Conservation (phyloP, 2,113 vertebrate species). For the Actinemys pallida region DNA sequence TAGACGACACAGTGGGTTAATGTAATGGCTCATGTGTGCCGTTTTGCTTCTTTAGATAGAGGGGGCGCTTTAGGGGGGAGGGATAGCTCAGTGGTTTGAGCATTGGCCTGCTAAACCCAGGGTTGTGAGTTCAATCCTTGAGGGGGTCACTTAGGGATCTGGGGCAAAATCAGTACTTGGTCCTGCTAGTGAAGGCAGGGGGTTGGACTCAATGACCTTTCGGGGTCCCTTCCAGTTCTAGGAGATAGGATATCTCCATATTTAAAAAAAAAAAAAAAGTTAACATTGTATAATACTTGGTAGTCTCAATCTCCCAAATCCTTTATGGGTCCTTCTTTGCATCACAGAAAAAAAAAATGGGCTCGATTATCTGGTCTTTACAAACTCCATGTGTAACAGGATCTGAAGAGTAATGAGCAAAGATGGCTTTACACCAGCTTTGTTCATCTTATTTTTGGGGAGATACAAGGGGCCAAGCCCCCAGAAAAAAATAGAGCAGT, state of each 20-base stretch:
- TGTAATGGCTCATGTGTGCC: neutral
- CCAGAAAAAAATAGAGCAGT: neutral
- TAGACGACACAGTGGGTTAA: neutral
- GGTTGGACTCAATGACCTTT: too few species aligned
- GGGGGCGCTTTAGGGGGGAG: too few species aligned
- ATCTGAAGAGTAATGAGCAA: neutral
- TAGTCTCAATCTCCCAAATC: neutral
- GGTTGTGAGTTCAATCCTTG: too few species aligned
- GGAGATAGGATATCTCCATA: too few species aligned
- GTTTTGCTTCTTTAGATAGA: slow-evolving; percentile 12
- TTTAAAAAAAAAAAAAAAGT: neutral
- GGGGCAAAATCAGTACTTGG: too few species aligned
- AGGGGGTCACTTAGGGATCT: too few species aligned
- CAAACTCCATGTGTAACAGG: neutral
- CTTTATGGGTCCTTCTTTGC: neutral
- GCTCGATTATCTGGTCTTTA: neutral
- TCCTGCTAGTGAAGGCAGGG: too few species aligned
- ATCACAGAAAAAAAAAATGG: neutral
- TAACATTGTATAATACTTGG: neutral
- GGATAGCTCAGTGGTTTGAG: too few species aligned
- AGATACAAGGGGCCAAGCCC: neutral
- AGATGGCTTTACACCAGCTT: neutral
- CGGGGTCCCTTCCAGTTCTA: too few species aligned
- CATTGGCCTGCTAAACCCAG: too few species aligned
- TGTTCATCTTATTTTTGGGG: neutral